Conservation (phyloP, 2,888 invertebrate genomes). For the Ophonus ardosiacus region DNA sequence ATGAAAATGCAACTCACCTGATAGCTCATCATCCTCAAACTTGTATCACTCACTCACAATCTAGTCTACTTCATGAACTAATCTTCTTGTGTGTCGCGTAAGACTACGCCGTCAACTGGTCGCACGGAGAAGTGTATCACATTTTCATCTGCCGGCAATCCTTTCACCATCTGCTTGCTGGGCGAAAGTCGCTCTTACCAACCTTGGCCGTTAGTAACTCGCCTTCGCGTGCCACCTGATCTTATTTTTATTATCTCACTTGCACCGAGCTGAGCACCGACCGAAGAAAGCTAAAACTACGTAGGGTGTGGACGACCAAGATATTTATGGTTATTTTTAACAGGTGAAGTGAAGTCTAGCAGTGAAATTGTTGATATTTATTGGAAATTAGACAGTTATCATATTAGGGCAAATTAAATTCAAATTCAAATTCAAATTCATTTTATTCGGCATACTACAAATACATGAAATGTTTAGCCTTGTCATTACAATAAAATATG, state of each 20-base stretch:
- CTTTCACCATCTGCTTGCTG: constrained; percentile 61
- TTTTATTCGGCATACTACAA: no score
- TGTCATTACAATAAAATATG: no score
- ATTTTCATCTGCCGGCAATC: constrained; percentile 71
- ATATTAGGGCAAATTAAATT: no score
- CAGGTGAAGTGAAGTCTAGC: background rate
- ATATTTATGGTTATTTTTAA: constrained; percentile 57
- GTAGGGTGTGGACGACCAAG: constrained; percentile 49
- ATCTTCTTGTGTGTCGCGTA: constrained; percentile 13
- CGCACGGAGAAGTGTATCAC: constrained; percentile 74
- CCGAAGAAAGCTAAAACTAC: constrained; percentile 52
- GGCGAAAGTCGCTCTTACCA: constrained; percentile 34
- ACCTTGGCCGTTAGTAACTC: background rate
- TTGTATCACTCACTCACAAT: background rate
- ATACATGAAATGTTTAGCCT: no score
- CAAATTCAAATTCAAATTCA: no score
- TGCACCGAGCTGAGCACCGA: constrained; percentile 22
- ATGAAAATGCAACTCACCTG: background rate
- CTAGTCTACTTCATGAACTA: constrained; percentile 16
- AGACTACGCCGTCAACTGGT: constrained; percentile 69
- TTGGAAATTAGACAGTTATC: background rate
- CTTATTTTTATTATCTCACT: constrained; percentile 63
- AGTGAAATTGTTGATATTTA: background rate
- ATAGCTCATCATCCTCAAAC: background rate
- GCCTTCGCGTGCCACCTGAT: constrained; percentile 27